Percentiles rank a stretch among this genome's conserved stretches.
These are phyloP conservation scores for Athalia rosae DNA, from an alignment of 2,888 invertebrate species.

Conservation along the genomic window DNA sequence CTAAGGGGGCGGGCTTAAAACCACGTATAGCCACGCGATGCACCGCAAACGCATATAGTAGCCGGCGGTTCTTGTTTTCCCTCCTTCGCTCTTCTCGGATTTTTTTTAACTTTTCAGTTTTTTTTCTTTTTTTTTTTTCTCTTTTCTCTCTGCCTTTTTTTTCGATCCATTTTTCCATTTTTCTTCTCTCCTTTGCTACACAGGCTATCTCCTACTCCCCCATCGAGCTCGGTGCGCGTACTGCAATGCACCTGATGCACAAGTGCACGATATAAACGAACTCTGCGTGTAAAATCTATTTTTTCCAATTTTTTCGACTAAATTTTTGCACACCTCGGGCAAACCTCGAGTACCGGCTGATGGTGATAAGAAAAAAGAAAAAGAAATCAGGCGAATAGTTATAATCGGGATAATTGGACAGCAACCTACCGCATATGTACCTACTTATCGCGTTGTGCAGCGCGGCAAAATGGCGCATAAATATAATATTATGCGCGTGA, in stretches of 20 bases:
- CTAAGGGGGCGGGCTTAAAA: slow-evolving; percentile 71
- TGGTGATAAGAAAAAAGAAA: no score
- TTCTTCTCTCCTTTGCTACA: slow-evolving; percentile 8
- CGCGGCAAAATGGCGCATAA: not conserved
- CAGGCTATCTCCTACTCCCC: not conserved
- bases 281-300: no score
- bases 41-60: slow-evolving; percentile 68
- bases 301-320: no score
- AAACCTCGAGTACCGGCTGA: no score
- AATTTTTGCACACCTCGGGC: no score
- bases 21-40: slow-evolving; percentile 70
- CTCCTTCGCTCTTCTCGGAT: slow-evolving; percentile 21
- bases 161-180: slow-evolving; percentile 28
- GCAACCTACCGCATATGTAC: not conserved
- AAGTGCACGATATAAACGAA: no score
- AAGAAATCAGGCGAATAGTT: no score
- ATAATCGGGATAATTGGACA: slow-evolving; percentile 41
- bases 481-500: slow-evolving; percentile 19
- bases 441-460: not conserved
- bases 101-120: not conserved
- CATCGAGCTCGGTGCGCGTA: not conserved
- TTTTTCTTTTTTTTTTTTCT: not conserved
- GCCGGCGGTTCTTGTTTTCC: slow-evolving; percentile 46
- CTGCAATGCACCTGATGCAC: no score
- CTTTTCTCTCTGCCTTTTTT: not conserved